Conservation (phyloP, 1,140 invertebrate genomes). For the Vanessa atalanta region DNA sequence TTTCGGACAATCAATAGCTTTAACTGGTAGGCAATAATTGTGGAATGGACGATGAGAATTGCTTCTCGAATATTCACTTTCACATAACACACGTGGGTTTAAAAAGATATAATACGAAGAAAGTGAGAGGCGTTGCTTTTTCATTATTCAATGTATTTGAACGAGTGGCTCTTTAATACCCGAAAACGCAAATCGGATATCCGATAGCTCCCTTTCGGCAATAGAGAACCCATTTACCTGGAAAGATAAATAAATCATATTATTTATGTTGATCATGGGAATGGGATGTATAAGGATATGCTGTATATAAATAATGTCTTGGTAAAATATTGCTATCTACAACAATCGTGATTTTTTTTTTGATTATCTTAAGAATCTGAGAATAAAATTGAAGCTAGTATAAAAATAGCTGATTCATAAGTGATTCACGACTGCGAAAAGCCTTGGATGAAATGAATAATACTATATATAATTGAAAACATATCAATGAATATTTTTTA, state of each 20-base stretch:
- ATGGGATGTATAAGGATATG: neutral
- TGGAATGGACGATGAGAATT: constrained; percentile 52
- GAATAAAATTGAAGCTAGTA: too few species aligned
- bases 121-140: constrained; percentile 72
- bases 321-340: too few species aligned
- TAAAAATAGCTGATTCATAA: too few species aligned
- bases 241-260: constrained; percentile 41
- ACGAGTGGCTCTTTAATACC: constrained; percentile 40
- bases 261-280: constrained; percentile 26
- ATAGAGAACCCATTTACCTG: constrained; percentile 44
- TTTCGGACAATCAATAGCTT: constrained; percentile 51
- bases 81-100: constrained; percentile 56
- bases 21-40: constrained; percentile 56
- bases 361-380: too few species aligned
- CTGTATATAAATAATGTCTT: neutral
- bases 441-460: too few species aligned
- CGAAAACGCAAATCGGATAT: constrained; percentile 34
- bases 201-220: constrained; percentile 28
- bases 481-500: too few species aligned
- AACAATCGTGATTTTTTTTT: too few species aligned
- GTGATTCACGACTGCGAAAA: too few species aligned
- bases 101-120: constrained; percentile 60
- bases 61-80: constrained; percentile 63
- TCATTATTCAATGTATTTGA: constrained; percentile 67
- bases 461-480: too few species aligned